Percentiles rank a stretch among this genome's conserved stretches.
Evolutionary conservation across 2,113 vertebrate genomes (phyloP).

Genomic region (Stegostoma tigrinum): DNA sequence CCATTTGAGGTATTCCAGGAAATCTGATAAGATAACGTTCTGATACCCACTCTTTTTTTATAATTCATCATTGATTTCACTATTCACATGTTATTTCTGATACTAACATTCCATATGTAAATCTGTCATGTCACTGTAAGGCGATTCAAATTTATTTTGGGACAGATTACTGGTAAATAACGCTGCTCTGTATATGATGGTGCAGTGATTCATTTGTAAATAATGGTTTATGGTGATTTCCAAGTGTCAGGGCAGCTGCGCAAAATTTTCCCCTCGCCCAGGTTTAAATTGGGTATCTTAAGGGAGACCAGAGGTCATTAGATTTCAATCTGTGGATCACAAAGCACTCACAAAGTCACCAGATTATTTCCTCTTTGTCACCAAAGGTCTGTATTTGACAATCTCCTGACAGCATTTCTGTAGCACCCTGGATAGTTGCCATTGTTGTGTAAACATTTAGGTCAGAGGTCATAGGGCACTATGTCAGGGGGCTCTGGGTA

Average conservation of each 20-base stretch:
- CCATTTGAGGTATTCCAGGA: neutral
- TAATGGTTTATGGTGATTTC: neutral
- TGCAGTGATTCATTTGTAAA: neutral
- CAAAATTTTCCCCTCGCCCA: neutral
- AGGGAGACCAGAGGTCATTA: neutral
- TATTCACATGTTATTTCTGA: slow-evolving; percentile 4
- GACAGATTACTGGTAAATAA: neutral
- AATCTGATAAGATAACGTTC: neutral
- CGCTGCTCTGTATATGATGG: neutral
- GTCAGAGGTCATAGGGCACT: neutral
- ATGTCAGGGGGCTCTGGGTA: neutral
- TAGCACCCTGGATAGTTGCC: neutral
- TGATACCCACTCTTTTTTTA: neutral
- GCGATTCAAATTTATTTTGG: neutral
- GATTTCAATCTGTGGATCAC: neutral
- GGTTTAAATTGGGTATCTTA: neutral
- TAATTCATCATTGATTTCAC: neutral
- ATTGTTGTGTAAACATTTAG: neutral
- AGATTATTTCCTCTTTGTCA: neutral
- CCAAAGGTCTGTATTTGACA: neutral
- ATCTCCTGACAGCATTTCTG: neutral
- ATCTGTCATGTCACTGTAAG: neutral
- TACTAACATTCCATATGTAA: neutral
- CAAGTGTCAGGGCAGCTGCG: neutral
- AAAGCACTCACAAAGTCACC: neutral